Conservation (phyloP, 2,113 vertebrate species). For the Hemiscyllium ocellatum region DNA sequence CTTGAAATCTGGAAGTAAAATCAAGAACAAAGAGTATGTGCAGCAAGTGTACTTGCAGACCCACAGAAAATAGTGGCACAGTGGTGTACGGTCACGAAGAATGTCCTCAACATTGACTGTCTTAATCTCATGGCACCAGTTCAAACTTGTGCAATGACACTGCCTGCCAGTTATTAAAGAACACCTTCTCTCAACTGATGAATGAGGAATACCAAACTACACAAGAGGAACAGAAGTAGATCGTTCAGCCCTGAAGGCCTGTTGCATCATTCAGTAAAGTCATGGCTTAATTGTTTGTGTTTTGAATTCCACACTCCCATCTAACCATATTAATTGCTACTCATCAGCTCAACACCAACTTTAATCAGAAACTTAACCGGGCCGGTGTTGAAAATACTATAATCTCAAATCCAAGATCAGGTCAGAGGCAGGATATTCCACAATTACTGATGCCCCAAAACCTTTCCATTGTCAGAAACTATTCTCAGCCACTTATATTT, state of each 20-base stretch:
- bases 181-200: neutral
- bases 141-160: neutral
- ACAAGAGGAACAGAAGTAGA: no score
- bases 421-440: neutral
- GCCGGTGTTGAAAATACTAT: neutral
- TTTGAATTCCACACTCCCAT: no score
- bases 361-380: neutral
- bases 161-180: no score
- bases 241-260: no score
- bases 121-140: neutral
- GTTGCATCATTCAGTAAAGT: no score
- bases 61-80: neutral
- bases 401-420: neutral
- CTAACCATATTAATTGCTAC: no score
- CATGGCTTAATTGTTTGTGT: no score
- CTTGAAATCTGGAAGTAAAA: neutral
- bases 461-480: neutral
- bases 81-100: neutral
- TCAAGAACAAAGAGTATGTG: neutral
- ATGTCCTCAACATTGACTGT: neutral
- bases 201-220: neutral
- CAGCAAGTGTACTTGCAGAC: neutral
- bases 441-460: neutral
- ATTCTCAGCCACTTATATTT: neutral
- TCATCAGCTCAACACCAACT: neutral